These are phyloP conservation scores for Brachionus paranguensis DNA, from an alignment of 1,140 invertebrate species.

Conservation along the genomic window DNA sequence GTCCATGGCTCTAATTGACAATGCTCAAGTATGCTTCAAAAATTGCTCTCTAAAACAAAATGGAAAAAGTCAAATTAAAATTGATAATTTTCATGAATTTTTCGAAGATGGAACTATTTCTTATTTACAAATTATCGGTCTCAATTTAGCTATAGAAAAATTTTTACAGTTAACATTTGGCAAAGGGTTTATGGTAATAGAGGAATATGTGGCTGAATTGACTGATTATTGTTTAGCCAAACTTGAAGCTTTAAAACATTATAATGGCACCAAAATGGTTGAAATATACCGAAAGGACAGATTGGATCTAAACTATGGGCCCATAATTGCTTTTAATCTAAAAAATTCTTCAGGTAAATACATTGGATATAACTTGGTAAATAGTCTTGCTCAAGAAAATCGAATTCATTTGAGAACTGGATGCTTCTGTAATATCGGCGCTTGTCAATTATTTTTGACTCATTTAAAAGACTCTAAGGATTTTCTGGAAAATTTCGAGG, in stretches of 20 bases:
- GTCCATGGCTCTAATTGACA: conserved; percentile 67
- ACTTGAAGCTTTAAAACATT: conserved; percentile 64
- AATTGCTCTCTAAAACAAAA: conserved; percentile 40
- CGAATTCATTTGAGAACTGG: conserved; percentile 81
- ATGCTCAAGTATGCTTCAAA: conserved; percentile 46
- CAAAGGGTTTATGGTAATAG: neutral
- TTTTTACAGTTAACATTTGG: conserved; percentile 55
- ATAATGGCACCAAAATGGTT: conserved; percentile 67
- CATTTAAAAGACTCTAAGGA: conserved; percentile 35
- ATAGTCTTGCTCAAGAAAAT: conserved; percentile 77
- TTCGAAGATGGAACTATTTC: conserved; percentile 86
- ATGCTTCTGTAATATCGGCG: conserved; percentile 92
- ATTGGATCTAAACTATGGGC: conserved; percentile 69
- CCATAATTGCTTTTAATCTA: conserved; percentile 82
- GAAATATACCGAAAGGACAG: conserved; percentile 67
- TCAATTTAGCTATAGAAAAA: conserved; percentile 73
- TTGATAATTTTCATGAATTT: conserved; percentile 59
- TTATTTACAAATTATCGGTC: conserved; percentile 73
- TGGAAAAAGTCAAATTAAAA: neutral
- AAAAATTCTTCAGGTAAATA: conserved; percentile 67
- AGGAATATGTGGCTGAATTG: conserved; percentile 54
- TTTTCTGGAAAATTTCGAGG: conserved; percentile 43
- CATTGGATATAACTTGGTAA: conserved; percentile 78
- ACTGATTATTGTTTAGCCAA: conserved; percentile 66
- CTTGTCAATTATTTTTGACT: conserved; percentile 75